Evolutionary conservation across 2,888 invertebrate species (phyloP), one percentile per base, ranked within the genome.

Genomic region (Lithophane semibrunnea): DNA sequence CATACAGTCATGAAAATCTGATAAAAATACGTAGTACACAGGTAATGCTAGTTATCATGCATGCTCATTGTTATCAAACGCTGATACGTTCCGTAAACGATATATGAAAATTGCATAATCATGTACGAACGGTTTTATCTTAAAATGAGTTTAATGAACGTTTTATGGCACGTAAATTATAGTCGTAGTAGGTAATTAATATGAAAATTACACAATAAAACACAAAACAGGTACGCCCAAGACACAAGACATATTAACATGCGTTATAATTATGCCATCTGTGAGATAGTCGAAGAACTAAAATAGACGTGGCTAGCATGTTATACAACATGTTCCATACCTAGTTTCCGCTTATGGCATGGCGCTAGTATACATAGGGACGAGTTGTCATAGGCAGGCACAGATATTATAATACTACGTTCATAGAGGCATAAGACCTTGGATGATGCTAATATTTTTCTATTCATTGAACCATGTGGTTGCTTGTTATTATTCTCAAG

Each of bases 51-150:
- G 5, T 21, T 52, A 49, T 3, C 37, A n/a, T 29, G 5, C 37
- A 42, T 21, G 5, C n/a, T 42, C 21, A 44, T 60, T 72, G 65
- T 66, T 82, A 77, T 65, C 68, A 69, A 83, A 63, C 24, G n/a
- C 47, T 37, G 47, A 72, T 75, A 84, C 16, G 54, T 58, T 75
- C 16, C n/a, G 60, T n/a, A 65, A 65, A 61, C 44, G 64, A 84
- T 77, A 84, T 77, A 73, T 47, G 37, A 73, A 60, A 68, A 80
- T 73, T 64, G 60, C 77, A 84, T 64, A 84, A 76, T 73, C 52
- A 44, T 73, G 47, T 49, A 77, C 42, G 21, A 60, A 71, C 64
- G 56, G 60, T 80, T 73, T 66, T 73, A 80, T 61, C 24, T 12
- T 70, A 73, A 71, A 29, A 56, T n/a, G 67, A 68, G 81, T 71